phyloP scores from a whole-genome alignment of 2,888 invertebrate genomes.

The Timema cristinae region DNA sequence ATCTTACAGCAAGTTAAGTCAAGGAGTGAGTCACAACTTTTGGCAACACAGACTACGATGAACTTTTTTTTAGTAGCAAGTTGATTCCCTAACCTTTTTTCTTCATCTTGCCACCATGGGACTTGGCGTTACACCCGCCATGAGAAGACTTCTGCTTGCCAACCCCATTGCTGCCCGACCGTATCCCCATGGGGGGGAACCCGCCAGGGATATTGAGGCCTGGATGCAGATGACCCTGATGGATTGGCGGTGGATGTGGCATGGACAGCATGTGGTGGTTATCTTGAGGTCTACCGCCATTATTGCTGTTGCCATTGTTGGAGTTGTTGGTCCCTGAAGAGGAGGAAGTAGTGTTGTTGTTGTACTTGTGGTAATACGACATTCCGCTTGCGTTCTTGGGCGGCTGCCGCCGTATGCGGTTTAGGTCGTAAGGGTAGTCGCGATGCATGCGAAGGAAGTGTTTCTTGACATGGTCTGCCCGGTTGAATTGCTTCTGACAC shows the following conservation, averaged over 20 bases:
- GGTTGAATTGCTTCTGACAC: constrained; percentile 88
- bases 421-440: constrained; percentile 81
- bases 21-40: no score
- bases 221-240: constrained; percentile 26
- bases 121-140: constrained; percentile 44
- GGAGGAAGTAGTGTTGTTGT: constrained; percentile 22
- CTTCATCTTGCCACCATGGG: constrained; percentile 33
- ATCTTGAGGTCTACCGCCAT: constrained; percentile 19
- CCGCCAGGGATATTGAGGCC: constrained; percentile 28
- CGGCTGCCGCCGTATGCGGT: constrained; percentile 66
- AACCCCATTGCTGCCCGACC: constrained; percentile 27
- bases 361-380: constrained; percentile 34
- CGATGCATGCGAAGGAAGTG: constrained; percentile 90
- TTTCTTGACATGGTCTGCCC: constrained; percentile 92
- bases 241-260: constrained; percentile 25
- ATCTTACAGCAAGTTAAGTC: no score
- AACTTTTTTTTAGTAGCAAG: no score
- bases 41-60: no score
- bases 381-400: constrained; percentile 36
- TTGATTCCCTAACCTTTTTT: constrained; percentile 43
- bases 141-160: constrained; percentile 35
- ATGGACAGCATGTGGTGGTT: constrained; percentile 27
- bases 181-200: constrained; percentile 16
- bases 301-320: constrained; percentile 19
- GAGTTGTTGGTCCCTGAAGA: constrained; percentile 20